phyloP scores from a whole-genome alignment of 2,113 vertebrate species.

The Columba livia region DNA sequence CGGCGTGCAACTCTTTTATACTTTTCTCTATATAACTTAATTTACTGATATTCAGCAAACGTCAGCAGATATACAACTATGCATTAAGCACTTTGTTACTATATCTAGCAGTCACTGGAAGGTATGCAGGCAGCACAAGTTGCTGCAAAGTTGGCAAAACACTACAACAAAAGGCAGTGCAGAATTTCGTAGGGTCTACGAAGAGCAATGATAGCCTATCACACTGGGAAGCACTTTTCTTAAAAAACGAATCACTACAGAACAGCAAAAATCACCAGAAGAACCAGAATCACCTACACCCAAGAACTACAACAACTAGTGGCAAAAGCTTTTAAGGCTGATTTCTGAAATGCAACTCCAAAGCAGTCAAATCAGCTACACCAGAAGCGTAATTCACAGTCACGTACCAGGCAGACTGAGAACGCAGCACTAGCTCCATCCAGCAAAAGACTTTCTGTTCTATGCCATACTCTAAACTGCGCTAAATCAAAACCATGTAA shows the following conservation, averaged over 20 bases:
- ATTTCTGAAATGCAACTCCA: background rate
- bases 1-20: background rate
- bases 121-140: background rate
- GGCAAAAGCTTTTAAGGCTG: background rate
- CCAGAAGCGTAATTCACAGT: background rate
- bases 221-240: background rate
- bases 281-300: background rate
- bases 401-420: fast-evolving
- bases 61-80: background rate
- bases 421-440: background rate
- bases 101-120: background rate
- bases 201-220: background rate
- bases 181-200: background rate
- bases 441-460: background rate
- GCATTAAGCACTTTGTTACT: background rate
- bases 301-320: background rate
- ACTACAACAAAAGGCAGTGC: background rate
- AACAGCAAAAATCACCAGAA: background rate
- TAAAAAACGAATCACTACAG: background rate
- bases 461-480: background rate
- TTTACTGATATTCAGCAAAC: background rate
- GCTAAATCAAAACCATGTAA: background rate
- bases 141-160: background rate
- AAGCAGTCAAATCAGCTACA: background rate
- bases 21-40: background rate